Conservation (phyloP, 2,113 vertebrate genomes). For the Irena cyanogastra region DNA sequence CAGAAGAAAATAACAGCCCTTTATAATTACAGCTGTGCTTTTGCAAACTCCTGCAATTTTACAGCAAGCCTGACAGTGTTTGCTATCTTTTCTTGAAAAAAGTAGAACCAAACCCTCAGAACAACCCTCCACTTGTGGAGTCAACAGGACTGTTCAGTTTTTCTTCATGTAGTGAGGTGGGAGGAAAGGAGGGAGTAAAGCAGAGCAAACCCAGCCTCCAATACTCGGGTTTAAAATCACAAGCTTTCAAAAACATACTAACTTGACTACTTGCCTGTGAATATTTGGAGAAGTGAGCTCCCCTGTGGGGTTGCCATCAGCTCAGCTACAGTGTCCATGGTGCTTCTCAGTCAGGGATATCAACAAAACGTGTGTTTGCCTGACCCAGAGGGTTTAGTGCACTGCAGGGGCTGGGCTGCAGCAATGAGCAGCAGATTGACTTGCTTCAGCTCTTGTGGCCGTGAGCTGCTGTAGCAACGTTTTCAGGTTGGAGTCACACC, state of each 20-base stretch:
- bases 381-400: neutral
- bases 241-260: neutral
- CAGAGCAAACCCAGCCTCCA: neutral
- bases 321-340: accelerated
- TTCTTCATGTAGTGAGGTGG: neutral
- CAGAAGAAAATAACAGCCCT: neutral
- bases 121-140: neutral
- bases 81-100: neutral
- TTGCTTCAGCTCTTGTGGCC: neutral
- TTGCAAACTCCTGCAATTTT: neutral
- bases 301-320: neutral
- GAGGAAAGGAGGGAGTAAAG: neutral
- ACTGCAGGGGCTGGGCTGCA: neutral
- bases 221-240: neutral
- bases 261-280: neutral
- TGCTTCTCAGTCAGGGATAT: neutral
- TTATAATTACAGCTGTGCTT: neutral
- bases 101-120: neutral
- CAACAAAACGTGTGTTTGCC: accelerated
- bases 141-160: neutral
- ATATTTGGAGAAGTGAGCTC: neutral
- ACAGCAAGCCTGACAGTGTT: neutral
- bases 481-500: neutral
- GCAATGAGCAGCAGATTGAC: neutral
- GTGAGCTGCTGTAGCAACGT: accelerated